Conservation (phyloP, 1,140 invertebrate genomes). For the Danaus plexippus region DNA sequence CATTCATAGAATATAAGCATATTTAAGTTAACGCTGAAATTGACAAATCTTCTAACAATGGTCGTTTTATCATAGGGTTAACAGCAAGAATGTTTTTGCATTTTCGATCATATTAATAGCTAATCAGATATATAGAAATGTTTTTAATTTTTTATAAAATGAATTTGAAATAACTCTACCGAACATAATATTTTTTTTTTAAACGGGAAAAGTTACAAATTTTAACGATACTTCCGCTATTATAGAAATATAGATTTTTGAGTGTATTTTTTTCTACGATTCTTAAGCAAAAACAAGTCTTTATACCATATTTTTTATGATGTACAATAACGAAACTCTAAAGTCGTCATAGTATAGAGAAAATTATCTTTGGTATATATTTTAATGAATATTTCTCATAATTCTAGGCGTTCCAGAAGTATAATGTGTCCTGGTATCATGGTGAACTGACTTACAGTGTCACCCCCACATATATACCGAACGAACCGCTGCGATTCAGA, state of each 20-base stretch:
- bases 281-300: no score
- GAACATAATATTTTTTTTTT: no score
- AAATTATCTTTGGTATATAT: neutral
- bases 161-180: no score
- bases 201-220: neutral
- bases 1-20: no score
- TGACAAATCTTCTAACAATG: no score
- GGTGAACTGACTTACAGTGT: conserved; percentile 78
- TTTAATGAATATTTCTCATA: neutral
- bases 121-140: no score
- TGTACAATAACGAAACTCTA: neutral
- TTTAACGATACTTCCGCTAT: conserved; percentile 10
- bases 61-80: no score
- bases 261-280: conserved; percentile 1
- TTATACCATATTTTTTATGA: conserved; percentile 1
- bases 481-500: conserved; percentile 78
- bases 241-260: neutral
- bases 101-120: no score
- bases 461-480: conserved; percentile 80
- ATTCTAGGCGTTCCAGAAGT: conserved; percentile 78
- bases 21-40: no score
- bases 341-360: neutral
- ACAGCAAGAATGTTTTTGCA: no score
- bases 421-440: conserved; percentile 76
- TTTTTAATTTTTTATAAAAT: no score